Percentiles rank a stretch among this genome's conserved stretches.
phyloP scores from a whole-genome alignment of 2,113 vertebrate species.

The Paradoxurus hermaphroditus region DNA sequence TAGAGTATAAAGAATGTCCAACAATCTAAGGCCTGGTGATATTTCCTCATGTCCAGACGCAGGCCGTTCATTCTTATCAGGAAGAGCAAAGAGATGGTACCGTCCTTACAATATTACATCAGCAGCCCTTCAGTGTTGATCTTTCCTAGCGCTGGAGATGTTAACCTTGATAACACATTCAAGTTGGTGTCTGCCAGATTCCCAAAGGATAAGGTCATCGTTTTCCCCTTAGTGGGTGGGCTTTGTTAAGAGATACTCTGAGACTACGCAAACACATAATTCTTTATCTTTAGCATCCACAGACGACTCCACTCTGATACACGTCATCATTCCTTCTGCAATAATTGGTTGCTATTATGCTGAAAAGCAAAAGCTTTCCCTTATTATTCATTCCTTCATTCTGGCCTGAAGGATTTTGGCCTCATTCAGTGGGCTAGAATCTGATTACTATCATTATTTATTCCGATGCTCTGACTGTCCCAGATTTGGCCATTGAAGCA shows the following conservation, averaged over 20 bases:
- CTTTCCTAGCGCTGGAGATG: background rate
- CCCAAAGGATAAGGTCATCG: background rate
- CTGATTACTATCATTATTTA: background rate
- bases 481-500: background rate
- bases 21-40: background rate
- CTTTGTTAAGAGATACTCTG: background rate
- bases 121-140: background rate
- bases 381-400: background rate
- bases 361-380: background rate
- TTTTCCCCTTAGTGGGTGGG: background rate
- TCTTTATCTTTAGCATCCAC: background rate
- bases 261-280: background rate
- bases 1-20: background rate
- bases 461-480: background rate
- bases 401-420: background rate
- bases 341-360: background rate
- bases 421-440: background rate
- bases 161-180: background rate
- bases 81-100: background rate
- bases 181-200: background rate
- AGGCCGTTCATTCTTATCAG: background rate
- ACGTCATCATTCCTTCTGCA: background rate
- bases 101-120: background rate
- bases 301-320: background rate
- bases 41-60: background rate